Percentiles rank a stretch among this genome's conserved stretches.
phyloP scores from a whole-genome alignment of 2,797 vertebrate genomes.

The Brachymystax lenok region DNA sequence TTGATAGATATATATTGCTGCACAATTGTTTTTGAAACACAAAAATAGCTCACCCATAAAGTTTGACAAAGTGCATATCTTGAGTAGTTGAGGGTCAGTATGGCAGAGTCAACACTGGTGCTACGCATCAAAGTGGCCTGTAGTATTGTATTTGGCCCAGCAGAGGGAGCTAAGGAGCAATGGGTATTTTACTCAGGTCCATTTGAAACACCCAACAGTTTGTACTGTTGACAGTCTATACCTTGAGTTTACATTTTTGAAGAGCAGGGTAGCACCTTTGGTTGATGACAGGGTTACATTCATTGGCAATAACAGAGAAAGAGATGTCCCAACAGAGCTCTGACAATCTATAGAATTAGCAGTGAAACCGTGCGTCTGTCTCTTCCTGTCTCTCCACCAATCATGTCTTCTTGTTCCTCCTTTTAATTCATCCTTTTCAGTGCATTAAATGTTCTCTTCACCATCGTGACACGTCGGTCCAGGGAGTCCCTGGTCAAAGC shows the following conservation, averaged over 20 bases:
- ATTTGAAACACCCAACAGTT: neutral
- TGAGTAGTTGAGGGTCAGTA: neutral
- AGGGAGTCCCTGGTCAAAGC: neutral
- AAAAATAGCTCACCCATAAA: constrained; percentile 9
- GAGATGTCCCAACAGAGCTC: neutral
- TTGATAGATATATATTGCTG: constrained; percentile 19
- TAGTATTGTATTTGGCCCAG: constrained; percentile 44
- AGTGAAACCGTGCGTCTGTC: neutral
- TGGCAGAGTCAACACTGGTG: neutral
- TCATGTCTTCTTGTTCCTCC: neutral
- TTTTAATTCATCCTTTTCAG: neutral
- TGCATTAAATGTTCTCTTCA: neutral
- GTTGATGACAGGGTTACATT: constrained; percentile 62
- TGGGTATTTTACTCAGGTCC: too few species aligned
- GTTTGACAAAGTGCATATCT: neutral
- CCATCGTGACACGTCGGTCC: neutral
- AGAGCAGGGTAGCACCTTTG: constrained; percentile 56
- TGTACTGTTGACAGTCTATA: neutral
- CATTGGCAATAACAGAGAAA: constrained; percentile 27
- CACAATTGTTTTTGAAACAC: constrained; percentile 25
- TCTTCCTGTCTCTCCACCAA: too few species aligned
- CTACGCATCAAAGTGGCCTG: constrained; percentile 14
- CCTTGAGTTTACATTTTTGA: neutral
- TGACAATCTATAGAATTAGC: neutral
- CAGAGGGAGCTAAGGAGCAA: constrained; percentile 46